Conservation (phyloP, 2,888 invertebrate species). For the Aporophyla lueneburgensis region DNA sequence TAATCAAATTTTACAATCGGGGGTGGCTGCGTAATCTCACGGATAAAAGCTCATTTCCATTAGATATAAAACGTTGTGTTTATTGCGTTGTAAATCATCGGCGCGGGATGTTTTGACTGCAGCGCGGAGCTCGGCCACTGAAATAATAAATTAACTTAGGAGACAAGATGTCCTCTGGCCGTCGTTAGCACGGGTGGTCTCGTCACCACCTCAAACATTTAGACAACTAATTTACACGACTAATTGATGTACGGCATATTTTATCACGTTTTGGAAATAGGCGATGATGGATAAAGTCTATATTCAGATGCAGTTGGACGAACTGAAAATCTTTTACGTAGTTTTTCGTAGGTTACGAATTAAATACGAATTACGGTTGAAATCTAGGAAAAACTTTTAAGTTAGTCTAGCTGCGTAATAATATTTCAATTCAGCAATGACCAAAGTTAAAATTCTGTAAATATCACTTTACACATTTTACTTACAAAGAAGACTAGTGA, state of each 20-base stretch:
- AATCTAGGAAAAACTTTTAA: neutral
- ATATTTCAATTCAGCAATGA: neutral
- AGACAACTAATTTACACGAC: slow-evolving; percentile 76
- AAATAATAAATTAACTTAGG: slow-evolving; percentile 89
- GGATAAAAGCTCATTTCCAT: slow-evolving; percentile 89
- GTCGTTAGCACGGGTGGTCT: slow-evolving; percentile 87
- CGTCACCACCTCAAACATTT: slow-evolving; percentile 69
- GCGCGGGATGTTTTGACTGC: slow-evolving; percentile 89
- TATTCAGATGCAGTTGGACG: slow-evolving; percentile 24
- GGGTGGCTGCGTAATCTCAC: slow-evolving; percentile 84
- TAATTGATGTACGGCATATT: slow-evolving; percentile 66
- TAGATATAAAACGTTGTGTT: slow-evolving; percentile 88
- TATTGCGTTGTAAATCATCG: slow-evolving; percentile 89
- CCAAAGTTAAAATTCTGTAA: neutral
- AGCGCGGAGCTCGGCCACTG: slow-evolving; percentile 81
- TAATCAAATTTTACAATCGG: slow-evolving; percentile 80
- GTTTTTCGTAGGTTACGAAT: neutral
- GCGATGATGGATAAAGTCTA: slow-evolving; percentile 53
- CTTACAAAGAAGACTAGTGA: no score
- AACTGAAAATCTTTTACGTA: neutral
- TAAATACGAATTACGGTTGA: neutral
- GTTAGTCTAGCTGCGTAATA: neutral
- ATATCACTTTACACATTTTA: neutral
- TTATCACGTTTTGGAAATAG: slow-evolving; percentile 48
- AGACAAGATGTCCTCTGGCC: slow-evolving; percentile 84